Conservation (phyloP, 2,888 invertebrate species). For the Clanis bilineata region DNA sequence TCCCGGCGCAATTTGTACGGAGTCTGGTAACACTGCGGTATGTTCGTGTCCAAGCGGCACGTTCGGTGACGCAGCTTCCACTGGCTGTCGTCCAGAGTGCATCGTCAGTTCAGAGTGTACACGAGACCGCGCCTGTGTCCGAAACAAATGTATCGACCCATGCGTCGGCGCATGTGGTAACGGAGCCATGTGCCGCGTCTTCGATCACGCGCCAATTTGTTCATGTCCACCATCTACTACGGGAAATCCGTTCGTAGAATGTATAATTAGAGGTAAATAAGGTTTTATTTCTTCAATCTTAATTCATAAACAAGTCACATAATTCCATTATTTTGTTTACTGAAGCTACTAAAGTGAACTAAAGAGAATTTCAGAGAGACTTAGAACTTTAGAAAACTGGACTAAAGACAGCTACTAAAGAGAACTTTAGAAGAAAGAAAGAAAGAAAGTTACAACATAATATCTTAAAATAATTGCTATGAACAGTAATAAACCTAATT, state of each 20-base stretch:
- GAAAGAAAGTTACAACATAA: no score
- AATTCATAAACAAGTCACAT: background rate
- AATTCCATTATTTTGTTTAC: background rate
- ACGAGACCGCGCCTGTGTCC: slow-evolving; percentile 88
- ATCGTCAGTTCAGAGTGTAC: slow-evolving; percentile 91
- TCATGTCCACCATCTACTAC: slow-evolving; percentile 87
- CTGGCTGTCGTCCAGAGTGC: slow-evolving; percentile 92
- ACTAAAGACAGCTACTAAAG: no score
- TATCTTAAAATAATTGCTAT: no score
- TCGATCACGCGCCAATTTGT: slow-evolving; percentile 85
- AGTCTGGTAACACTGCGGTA: slow-evolving; percentile 82
- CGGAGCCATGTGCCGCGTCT: slow-evolving; percentile 86
- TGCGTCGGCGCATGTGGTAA: slow-evolving; percentile 92
- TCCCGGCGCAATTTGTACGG: slow-evolving; percentile 87
- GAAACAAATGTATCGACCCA: slow-evolving; percentile 90
- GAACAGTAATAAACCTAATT: background rate
- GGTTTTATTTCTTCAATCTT: background rate
- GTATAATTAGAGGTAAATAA: slow-evolving; percentile 41
- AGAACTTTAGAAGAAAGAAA: no score
- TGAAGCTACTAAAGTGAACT: no score
- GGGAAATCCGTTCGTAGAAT: slow-evolving; percentile 92
- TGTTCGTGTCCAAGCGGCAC: slow-evolving; percentile 90
- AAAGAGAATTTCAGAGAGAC: no score
- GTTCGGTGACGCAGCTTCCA: slow-evolving; percentile 87
- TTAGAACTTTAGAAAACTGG: no score